These are phyloP conservation scores for Labeo catla DNA, from an alignment of 2,113 vertebrate species.

Conservation along the genomic window DNA sequence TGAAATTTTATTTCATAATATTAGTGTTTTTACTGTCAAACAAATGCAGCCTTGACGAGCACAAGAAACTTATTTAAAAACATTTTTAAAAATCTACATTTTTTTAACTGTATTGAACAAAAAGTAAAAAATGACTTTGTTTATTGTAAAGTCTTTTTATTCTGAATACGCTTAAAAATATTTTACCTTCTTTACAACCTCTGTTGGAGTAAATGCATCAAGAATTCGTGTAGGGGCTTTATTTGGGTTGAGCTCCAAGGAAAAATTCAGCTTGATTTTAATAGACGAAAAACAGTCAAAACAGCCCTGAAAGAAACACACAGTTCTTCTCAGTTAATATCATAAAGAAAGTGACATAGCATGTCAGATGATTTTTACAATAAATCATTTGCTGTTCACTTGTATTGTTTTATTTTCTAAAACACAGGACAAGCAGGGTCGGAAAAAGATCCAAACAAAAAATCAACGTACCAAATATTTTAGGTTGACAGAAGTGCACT, in stretches of 20 bases:
- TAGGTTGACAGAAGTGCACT: constrained; percentile 9
- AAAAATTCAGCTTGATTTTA: constrained; percentile 55
- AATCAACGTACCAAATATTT: constrained; percentile 53
- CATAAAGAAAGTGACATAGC: background rate
- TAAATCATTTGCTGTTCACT: background rate
- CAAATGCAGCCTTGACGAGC: background rate
- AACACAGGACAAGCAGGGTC: background rate
- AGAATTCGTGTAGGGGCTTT: constrained; percentile 45
- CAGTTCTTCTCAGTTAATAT: background rate
- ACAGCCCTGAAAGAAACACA: constrained; percentile 55
- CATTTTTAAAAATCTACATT: background rate
- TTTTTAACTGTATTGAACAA: background rate
- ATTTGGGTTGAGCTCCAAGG: background rate
- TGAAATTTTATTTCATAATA: background rate
- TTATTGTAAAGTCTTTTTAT: background rate
- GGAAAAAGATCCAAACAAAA: background rate
- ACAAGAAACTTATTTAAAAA: background rate
- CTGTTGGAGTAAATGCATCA: constrained; percentile 53
- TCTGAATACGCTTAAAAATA: background rate
- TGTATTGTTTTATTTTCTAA: background rate
- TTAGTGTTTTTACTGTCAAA: background rate
- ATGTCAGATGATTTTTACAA: background rate
- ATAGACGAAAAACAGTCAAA: constrained; percentile 62
- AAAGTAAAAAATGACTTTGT: background rate
- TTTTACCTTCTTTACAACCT: constrained; percentile 54